phyloP scores from a whole-genome alignment of 2,888 invertebrate genomes.

The Augiades crinisus region DNA sequence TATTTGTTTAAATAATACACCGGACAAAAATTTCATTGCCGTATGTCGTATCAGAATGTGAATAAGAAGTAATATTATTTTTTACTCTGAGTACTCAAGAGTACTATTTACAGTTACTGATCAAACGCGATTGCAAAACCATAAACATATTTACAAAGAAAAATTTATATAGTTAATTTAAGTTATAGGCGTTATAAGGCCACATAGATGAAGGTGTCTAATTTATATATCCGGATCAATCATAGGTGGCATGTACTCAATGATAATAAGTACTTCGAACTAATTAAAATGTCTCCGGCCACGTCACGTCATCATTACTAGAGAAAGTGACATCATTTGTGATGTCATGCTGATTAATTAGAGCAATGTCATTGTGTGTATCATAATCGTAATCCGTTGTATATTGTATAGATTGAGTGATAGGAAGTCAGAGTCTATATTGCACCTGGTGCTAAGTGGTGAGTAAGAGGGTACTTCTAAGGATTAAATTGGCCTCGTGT shows the following conservation, averaged over 20 bases:
- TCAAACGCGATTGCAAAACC: not conserved
- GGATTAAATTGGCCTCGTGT: too few species aligned
- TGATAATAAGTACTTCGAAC: constrained; percentile 16
- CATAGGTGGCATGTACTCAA: not conserved
- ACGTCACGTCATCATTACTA: constrained; percentile 15
- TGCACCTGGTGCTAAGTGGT: too few species aligned
- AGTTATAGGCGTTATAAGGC: too few species aligned
- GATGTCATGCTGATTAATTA: constrained; percentile 11
- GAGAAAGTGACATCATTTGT: constrained; percentile 20
- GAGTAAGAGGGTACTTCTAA: too few species aligned
- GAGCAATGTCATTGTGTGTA: not conserved
- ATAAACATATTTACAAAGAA: too few species aligned
- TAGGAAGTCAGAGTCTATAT: too few species aligned
- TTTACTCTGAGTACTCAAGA: not conserved
- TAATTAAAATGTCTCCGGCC: not conserved
- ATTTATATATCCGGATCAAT: too few species aligned
- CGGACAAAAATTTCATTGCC: constrained; percentile 12
- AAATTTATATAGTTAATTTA: too few species aligned
- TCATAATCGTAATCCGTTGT: not conserved
- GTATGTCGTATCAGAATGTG: not conserved
- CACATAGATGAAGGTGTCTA: too few species aligned
- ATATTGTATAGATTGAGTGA: not conserved
- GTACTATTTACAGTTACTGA: not conserved
- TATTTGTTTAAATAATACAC: constrained; percentile 22
- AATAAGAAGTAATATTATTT: constrained; percentile 13